Evolutionary conservation across 2,113 vertebrate genomes (phyloP), one percentile per base, ranked within the genome.

Genomic region (Poeciliopsis prolifica): DNA sequence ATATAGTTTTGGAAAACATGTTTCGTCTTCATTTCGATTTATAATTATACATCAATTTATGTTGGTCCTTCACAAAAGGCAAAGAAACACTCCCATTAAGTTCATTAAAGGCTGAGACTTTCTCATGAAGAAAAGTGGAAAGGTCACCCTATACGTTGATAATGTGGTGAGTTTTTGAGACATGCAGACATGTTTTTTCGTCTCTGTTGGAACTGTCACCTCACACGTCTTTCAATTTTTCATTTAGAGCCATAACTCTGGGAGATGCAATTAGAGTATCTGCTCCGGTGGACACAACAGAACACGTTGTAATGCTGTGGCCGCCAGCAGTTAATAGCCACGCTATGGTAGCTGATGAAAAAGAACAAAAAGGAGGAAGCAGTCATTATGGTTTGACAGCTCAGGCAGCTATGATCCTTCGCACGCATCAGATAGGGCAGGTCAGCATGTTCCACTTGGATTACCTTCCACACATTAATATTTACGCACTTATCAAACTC

Each of bases 331-430:
- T 85, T 78, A 85, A 85, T 84, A 78, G 83, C 72, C 0, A 1
- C 4, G 26, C 31, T 70, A 54, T 0, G 51, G 65, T 81, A 74
- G 85, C 86, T 85, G 73, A 88, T 83, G 70, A 85, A 72, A 35
- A 72, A 19, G 44, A 80, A 73, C 69, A 74, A 74, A 76, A 84
- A 77, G 70, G 68, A 64, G 76, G 44, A 65, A 1, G 7, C 60
- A 77, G 72, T 88, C 75, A 77, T 86, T 78, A 76, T 22, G 62
- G 37, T 72, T 44, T 79, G 74, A 82, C 81, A 74, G 81, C 65
- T 74, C 72, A 13, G 76, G 42, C 69, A 31, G 54, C 62, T 15
- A 69, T 60, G 19, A 66, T n/a, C 10, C 70, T 70, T 72, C 60
- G 63, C 72, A 72, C 63, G 77, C 51, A 74, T 86, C 62, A 78